Percentiles rank a stretch among this genome's conserved stretches.
Evolutionary conservation across 2,113 vertebrate genomes (phyloP).

Genomic region (Pachyramphus minor): DNA sequence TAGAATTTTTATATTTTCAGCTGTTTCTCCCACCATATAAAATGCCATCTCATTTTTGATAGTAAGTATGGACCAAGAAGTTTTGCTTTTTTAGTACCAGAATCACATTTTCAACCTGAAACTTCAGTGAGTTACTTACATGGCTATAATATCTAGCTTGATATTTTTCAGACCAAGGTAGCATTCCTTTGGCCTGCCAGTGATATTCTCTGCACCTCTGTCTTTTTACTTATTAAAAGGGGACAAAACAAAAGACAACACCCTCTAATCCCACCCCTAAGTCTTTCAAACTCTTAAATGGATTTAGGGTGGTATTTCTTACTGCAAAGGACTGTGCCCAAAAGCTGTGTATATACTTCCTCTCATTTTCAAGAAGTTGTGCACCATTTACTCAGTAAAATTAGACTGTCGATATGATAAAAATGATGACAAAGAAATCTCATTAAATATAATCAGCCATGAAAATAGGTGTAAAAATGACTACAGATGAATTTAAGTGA

Average conservation of each 20-base stretch:
- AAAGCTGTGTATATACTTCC: not conserved
- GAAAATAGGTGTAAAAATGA: not conserved
- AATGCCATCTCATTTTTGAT: not conserved
- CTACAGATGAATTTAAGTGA: not conserved
- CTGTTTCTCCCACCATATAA: not conserved
- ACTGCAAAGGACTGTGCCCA: not conserved
- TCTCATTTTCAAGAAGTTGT: not conserved
- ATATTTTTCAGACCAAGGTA: not conserved
- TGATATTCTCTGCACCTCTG: not conserved
- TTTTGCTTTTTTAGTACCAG: not conserved
- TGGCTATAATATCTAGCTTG: not conserved
- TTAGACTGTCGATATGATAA: not conserved
- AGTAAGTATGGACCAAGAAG: not conserved
- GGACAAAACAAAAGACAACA: not conserved
- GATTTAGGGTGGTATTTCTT: not conserved
- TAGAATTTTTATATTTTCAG: not conserved
- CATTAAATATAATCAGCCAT: not conserved
- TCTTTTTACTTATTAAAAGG: not conserved
- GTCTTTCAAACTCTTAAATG: not conserved
- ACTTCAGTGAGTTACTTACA: not conserved
- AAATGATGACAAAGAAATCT: not conserved
- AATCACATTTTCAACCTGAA: not conserved
- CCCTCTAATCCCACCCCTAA: not conserved
- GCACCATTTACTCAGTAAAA: not conserved
- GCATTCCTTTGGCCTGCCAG: not conserved